phyloP scores from a whole-genome alignment of 2,888 invertebrate genomes.

The Arctia plantaginis region DNA sequence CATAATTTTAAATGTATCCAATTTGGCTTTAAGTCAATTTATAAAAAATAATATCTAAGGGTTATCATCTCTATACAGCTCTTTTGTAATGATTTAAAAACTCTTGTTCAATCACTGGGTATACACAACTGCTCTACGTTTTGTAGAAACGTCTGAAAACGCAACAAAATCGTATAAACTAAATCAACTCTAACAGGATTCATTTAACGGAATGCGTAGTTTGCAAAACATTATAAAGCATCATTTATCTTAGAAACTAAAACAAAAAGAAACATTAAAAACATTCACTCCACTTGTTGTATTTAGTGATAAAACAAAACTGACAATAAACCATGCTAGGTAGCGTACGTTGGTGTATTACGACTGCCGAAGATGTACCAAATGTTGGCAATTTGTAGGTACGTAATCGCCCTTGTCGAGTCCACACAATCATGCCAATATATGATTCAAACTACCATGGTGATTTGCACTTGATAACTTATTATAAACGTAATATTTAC shows the following conservation, averaged over 20 bases:
- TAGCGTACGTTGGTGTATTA: not conserved
- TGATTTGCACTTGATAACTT: not conserved
- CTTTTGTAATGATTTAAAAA: constrained; percentile 31
- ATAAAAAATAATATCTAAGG: constrained; percentile 42
- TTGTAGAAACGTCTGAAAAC: constrained; percentile 69
- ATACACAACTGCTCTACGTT: constrained; percentile 61
- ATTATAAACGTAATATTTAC: not conserved
- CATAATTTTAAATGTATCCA: constrained; percentile 35
- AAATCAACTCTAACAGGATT: constrained; percentile 42
- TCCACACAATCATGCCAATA: not conserved
- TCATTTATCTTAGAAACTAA: constrained; percentile 54
- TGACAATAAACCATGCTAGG: constrained; percentile 28
- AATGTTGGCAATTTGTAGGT: not conserved
- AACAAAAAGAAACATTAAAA: constrained; percentile 31
- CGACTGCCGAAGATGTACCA: not conserved
- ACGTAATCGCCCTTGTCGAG: not conserved
- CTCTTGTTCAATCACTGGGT: constrained; percentile 54
- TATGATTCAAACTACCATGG: not conserved
- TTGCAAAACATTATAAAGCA: constrained; percentile 43
- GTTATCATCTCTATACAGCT: constrained; percentile 25
- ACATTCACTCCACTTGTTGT: constrained; percentile 32
- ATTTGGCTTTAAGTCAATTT: constrained; percentile 49
- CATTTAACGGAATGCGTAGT: constrained; percentile 45
- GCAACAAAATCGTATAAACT: constrained; percentile 54
- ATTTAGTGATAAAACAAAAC: constrained; percentile 21